Percentiles rank a stretch among this genome's conserved stretches.
phyloP scores from a whole-genome alignment of 2,888 invertebrate species.

The Melikaiella ostensackeni region DNA sequence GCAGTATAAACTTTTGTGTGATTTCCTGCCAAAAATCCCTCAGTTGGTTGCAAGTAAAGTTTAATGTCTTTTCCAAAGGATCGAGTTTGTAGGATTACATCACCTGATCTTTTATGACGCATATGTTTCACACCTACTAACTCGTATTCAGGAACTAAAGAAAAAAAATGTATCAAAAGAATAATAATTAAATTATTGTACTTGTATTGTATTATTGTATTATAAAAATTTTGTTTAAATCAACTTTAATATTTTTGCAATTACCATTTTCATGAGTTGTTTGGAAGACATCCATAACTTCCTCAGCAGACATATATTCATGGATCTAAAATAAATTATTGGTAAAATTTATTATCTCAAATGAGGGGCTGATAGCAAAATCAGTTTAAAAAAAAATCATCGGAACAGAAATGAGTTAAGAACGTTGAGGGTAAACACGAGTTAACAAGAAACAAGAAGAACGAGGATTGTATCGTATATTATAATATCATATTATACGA shows the following conservation, averaged over 20 bases:
- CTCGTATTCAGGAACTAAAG: slow-evolving; percentile 67
- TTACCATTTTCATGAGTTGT: slow-evolving; percentile 45
- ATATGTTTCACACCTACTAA: slow-evolving; percentile 61
- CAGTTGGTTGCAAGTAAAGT: slow-evolving; percentile 64
- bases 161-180: background rate
- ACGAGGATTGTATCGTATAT: too few relatives aligned
- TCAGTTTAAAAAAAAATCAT: too few relatives aligned
- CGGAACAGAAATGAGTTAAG: too few relatives aligned
- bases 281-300: slow-evolving; percentile 61
- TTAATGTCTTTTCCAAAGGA: slow-evolving; percentile 58
- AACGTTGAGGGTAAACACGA: too few relatives aligned
- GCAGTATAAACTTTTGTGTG: slow-evolving; percentile 66
- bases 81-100: slow-evolving; percentile 33
- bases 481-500: too few relatives aligned
- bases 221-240: too few relatives aligned
- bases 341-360: background rate
- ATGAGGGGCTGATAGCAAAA: too few relatives aligned
- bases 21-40: slow-evolving; percentile 62
- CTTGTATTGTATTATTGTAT: too few relatives aligned
- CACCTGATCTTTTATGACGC: slow-evolving; percentile 33
- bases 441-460: too few relatives aligned
- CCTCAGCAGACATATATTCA: slow-evolving; percentile 61
- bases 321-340: slow-evolving; percentile 59
- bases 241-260: background rate
- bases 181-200: too few relatives aligned